Evolutionary conservation across 2,797 vertebrate species (phyloP), one percentile per base, ranked within the genome.

Genomic region (Poecilia wingei): DNA sequence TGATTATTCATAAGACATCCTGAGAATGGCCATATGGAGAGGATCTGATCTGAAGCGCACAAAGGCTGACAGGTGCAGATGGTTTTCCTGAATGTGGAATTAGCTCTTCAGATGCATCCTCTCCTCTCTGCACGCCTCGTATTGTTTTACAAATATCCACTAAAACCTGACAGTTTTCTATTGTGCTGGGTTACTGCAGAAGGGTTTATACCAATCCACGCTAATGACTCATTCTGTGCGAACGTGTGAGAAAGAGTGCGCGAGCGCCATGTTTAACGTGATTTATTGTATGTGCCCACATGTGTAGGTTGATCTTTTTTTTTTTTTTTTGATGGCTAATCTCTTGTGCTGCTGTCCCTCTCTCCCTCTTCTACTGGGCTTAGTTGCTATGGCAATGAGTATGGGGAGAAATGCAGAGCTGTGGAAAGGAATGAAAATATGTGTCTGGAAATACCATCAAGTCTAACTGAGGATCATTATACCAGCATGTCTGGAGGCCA

Each of bases 301-400:
- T 79, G 75, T 87, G 88, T 84, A 84, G 79, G 80, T 81, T 89
- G 81, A 89, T 84, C 92, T 87, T 70, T 70, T 69, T 69, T 33
- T 45, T 59, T 78, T 91, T 20, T 20, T 82, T 85, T 82, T 85
- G 84, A 89, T 91, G 81, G 92, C 82, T 92, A 92, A 91, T 94
- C 87, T 94, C 94, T 90, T 91, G 87, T 93, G 84, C 28, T 78
- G 84, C 87, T 88, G 84, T 92, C 89, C 83, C 86, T 93, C 82
- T 80, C 82, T 87, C 77, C 81, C 79, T 83, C 85, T 92, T 89
- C 89, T 89, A 90, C 84, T 89, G 93, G 93, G 88, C 91, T 94
- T 90, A 82, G 96, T 96, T 96, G 93, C 95, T 92, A 96, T 96
- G 94, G 94, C 69, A 84, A 96, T 94, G 75, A 76, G 88, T 88